Conservation (phyloP, 2,113 vertebrate genomes). For the Rattus rattus region DNA sequence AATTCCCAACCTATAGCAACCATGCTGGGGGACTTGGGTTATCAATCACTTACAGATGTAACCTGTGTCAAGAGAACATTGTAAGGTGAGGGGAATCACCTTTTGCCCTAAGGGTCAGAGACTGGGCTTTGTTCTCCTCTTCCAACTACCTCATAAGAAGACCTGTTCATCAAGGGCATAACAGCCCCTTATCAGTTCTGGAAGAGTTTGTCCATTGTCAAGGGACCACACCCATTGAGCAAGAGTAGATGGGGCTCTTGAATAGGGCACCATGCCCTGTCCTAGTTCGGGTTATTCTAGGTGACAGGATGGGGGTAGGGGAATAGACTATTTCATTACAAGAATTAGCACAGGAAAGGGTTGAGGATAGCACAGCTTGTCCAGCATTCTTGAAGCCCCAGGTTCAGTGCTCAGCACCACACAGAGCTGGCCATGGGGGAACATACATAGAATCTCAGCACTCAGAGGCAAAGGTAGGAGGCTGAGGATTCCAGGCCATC, state of each 20-base stretch:
- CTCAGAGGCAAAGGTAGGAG: not conserved
- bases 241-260: not conserved
- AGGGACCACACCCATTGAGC: not conserved
- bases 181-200: not conserved
- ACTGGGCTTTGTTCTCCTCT: not conserved
- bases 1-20: too few relatives aligned
- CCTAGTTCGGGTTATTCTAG: not conserved
- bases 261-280: not conserved
- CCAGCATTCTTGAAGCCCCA: not conserved
- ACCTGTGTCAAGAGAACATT: not conserved
- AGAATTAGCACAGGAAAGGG: not conserved
- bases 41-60: not conserved
- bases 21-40: not conserved
- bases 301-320: not conserved
- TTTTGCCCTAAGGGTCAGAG: not conserved
- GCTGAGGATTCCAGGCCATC: not conserved
- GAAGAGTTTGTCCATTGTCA: not conserved
- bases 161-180: not conserved
- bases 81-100: too few relatives aligned
- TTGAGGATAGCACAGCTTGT: not conserved
- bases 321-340: not conserved
- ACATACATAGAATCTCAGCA: not conserved
- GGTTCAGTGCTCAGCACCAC: not conserved
- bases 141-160: not conserved
- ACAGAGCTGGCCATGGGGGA: not conserved